phyloP scores from a whole-genome alignment of 2,113 vertebrate genomes.

The Ginglymostoma cirratum region DNA sequence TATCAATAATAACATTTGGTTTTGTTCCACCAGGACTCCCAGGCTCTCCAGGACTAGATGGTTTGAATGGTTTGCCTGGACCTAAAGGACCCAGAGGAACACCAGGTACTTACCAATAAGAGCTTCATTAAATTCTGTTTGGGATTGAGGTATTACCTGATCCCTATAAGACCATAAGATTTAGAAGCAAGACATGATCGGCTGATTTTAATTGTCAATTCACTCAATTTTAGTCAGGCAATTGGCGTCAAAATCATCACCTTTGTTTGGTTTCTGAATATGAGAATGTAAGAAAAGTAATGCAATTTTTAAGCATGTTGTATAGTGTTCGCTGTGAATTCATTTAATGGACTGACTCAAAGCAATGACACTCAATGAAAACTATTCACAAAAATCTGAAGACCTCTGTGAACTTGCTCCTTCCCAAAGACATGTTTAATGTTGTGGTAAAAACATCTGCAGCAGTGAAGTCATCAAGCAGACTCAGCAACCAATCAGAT shows the following conservation, averaged over 20 bases:
- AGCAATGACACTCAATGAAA: neutral
- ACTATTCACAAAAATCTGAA: neutral
- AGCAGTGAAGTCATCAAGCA: no score
- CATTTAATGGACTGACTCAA: neutral
- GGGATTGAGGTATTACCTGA: neutral
- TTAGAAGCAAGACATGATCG: neutral
- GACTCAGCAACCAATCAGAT: no score
- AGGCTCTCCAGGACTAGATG: slow-evolving; percentile 74
- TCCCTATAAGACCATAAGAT: neutral
- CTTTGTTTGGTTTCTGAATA: neutral
- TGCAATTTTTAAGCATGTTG: neutral
- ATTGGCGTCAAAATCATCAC: neutral
- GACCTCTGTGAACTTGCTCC: no score
- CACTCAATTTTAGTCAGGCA: neutral
- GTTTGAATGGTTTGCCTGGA: slow-evolving; percentile 83
- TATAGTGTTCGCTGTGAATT: neutral
- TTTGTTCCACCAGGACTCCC: slow-evolving; percentile 59
- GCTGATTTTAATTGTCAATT: neutral
- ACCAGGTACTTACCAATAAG: slow-evolving; percentile 60
- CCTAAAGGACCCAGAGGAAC: slow-evolving; percentile 76
- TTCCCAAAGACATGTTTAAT: no score
- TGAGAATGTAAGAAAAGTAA: neutral
- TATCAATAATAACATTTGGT: neutral
- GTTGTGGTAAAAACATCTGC: no score
- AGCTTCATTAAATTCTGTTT: neutral